phyloP scores from a whole-genome alignment of 1,140 invertebrate genomes.

The Oncopeltus fasciatus region DNA sequence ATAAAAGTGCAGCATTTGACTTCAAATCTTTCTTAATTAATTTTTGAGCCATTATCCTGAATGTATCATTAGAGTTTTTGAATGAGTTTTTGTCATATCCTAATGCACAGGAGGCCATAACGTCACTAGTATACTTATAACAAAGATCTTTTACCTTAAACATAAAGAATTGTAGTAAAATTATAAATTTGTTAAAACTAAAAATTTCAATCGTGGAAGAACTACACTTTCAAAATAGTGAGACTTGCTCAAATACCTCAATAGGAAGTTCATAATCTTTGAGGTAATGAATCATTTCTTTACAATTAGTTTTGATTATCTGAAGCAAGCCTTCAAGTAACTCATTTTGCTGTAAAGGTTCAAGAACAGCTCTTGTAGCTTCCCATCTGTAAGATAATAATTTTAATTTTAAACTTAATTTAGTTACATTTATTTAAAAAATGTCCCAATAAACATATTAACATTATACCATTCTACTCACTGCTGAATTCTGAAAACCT shows the following conservation, averaged over 20 bases:
- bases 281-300: not conserved
- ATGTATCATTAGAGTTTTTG: slow-evolving; percentile 32
- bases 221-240: not conserved
- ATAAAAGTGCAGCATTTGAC: slow-evolving; percentile 22
- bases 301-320: not conserved
- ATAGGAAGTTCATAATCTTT: not conserved
- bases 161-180: not conserved
- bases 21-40: slow-evolving; percentile 27
- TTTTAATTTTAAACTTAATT: no score
- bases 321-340: not conserved
- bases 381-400: no score
- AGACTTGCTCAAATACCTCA: not conserved
- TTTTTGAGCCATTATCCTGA: slow-evolving; percentile 32
- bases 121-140: slow-evolving; percentile 37
- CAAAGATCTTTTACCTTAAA: slow-evolving; percentile 26
- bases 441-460: no score
- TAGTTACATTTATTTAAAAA: no score
- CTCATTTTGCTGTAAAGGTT: not conserved
- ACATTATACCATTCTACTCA: no score
- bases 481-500: no score
- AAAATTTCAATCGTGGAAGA: not conserved
- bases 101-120: slow-evolving; percentile 39
- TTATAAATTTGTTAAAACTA: not conserved
- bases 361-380: slow-evolving; percentile 2
- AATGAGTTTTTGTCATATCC: slow-evolving; percentile 39